Base-by-base conservation (phyloP, 2,113 vertebrate genomes). In the Danionella cerebrum region DNA sequence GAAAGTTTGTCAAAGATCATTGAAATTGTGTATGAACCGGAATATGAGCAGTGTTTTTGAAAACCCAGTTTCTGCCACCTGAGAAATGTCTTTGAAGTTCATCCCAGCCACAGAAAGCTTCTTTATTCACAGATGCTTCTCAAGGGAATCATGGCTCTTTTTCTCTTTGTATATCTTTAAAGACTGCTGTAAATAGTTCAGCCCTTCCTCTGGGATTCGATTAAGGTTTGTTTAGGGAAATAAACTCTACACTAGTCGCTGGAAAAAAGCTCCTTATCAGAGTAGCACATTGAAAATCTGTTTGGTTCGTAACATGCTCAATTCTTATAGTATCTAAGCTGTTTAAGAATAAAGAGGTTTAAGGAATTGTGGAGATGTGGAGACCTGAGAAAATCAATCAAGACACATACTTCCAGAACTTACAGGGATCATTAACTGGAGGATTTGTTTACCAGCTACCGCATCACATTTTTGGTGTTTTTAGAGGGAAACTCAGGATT, bases 1-100 rank as follows among this genome's bases (percentile, higher is more conserved):
- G 54, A 75, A 48, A 73, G 68, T 36, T 54, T 22, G 22, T 39
- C 18, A 27, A 9, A 29, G 25, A 62, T 60, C 50, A 42, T 47
- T 76, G 84, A 85, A 85, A 82, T 84, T 79, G 84, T 76, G 80
- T 75, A 41, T 47, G 60, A 82, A 84, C 74, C 78, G 76, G 78
- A 82, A 80, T 83, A 78, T 77, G 71, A 73, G 82, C 79, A 71
- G 66, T 63, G 36, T 60, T 65, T 69, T 70, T 67, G 57, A 79
- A 75, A 65, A 58, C 42, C 74, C 78, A 82, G n/a, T n/a, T n/a
- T 81, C 76, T 77, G 80, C 73, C 79, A 39, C 80, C 73, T 75
- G 77, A 81, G 80, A 82, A 76, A 76, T 81, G 67, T 48, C 27
- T 83, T 80, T 83, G 76, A 83, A 77, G 76, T 74, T 81, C 47